phyloP scores from a whole-genome alignment of 2,797 vertebrate genomes.

The Thripadectes ignobilis region DNA sequence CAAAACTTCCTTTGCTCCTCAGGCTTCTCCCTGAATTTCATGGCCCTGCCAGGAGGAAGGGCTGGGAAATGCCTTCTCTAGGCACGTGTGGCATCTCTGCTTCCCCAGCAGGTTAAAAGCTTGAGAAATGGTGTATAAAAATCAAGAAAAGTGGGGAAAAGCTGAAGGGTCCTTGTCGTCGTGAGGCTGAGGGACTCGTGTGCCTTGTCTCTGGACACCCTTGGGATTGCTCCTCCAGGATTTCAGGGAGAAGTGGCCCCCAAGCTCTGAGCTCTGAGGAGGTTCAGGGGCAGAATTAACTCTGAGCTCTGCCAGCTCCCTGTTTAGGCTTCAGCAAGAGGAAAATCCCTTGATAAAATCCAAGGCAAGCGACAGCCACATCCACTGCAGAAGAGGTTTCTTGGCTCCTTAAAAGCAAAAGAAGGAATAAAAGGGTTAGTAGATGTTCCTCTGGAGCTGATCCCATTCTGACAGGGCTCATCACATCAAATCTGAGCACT shows the following conservation, averaged over 20 bases:
- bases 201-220: background rate
- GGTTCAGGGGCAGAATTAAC: background rate
- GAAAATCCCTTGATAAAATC: background rate
- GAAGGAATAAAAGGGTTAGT: background rate
- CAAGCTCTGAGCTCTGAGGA: background rate
- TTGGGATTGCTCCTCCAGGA: background rate
- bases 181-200: background rate
- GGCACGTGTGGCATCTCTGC: background rate
- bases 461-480: slow-evolving; percentile 18
- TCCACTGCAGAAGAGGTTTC: background rate
- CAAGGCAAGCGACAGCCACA: background rate
- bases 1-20: background rate
- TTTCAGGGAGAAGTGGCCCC: background rate
- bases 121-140: background rate
- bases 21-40: background rate
- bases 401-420: background rate
- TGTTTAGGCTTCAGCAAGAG: background rate
- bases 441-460: background rate
- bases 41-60: background rate
- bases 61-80: background rate
- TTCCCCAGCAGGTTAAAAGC: background rate
- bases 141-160: background rate
- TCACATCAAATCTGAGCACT: background rate
- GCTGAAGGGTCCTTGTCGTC: background rate
- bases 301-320: background rate